Conservation (phyloP, 2,888 invertebrate genomes). For the Limulus polyphemus region DNA sequence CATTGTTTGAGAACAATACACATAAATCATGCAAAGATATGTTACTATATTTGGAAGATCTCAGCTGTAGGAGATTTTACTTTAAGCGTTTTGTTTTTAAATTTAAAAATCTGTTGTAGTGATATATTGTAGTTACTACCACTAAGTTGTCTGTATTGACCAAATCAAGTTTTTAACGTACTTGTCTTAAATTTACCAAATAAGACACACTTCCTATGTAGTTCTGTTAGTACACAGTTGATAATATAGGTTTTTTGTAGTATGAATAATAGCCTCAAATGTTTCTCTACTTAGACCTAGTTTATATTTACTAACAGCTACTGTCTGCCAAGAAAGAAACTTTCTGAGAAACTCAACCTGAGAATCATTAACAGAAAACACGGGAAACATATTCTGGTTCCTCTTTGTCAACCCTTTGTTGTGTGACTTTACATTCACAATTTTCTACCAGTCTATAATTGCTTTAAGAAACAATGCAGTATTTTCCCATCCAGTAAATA, state of each 20-base stretch:
- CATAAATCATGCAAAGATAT: background rate
- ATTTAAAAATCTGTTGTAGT: background rate
- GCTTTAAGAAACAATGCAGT: too few relatives aligned
- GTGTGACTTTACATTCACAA: background rate
- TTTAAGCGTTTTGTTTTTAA: background rate
- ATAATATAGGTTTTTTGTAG: background rate
- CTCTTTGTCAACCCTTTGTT: background rate
- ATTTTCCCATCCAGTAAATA: too few relatives aligned
- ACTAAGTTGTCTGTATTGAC: constrained; percentile 1
- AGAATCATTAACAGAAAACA: background rate
- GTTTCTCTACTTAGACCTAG: background rate
- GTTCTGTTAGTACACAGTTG: background rate
- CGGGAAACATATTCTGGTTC: background rate
- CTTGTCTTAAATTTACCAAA: background rate
- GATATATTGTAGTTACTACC: background rate
- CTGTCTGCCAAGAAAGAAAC: background rate
- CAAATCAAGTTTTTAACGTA: background rate
- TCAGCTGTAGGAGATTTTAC: background rate
- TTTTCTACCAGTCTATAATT: background rate
- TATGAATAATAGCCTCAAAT: background rate
- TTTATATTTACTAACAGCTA: background rate
- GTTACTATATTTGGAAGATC: background rate
- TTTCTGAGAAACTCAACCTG: background rate
- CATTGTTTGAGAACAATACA: background rate
- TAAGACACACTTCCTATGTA: background rate